phyloP scores from a whole-genome alignment of 1,140 invertebrate genomes.

The Drosophila auraria region DNA sequence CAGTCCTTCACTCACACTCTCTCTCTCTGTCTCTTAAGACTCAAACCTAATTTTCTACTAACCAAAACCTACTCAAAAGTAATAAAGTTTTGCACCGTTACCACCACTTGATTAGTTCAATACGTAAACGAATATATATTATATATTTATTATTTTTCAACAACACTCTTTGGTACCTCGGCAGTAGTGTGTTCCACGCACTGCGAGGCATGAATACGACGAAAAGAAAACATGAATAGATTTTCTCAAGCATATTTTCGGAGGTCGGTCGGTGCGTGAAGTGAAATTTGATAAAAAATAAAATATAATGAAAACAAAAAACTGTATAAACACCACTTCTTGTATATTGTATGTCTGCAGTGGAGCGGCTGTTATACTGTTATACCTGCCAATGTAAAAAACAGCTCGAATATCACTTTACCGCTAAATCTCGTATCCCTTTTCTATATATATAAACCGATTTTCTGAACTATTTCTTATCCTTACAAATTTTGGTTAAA shows the following conservation, averaged over 20 bases:
- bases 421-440: slow-evolving; percentile 8
- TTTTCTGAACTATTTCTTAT: slow-evolving; percentile 24
- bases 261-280: slow-evolving; percentile 81
- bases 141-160: slow-evolving; percentile 38
- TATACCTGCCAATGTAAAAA: slow-evolving; percentile 45
- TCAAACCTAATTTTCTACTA: slow-evolving; percentile 49
- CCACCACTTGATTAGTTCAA: slow-evolving; percentile 73
- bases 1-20: slow-evolving; percentile 8
- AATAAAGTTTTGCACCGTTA: slow-evolving; percentile 79
- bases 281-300: slow-evolving; percentile 27
- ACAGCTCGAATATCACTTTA: slow-evolving; percentile 48
- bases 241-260: slow-evolving; percentile 85
- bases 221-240: slow-evolving; percentile 79
- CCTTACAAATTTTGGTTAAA: slow-evolving; percentile 17
- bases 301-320: slow-evolving; percentile 14
- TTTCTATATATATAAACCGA: slow-evolving; percentile 36
- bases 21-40: slow-evolving; percentile 12
- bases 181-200: slow-evolving; percentile 1
- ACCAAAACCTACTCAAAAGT: slow-evolving; percentile 44
- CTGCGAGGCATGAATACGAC: slow-evolving; percentile 43
- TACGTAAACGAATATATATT: slow-evolving; percentile 34
- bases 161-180: slow-evolving; percentile 33
- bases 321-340: slow-evolving; percentile 30
- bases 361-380: slow-evolving; percentile 32
- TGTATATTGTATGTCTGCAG: slow-evolving; percentile 34